Base-by-base conservation (phyloP, 2,797 vertebrate genomes). In the Amphiprion clarkii region DNA sequence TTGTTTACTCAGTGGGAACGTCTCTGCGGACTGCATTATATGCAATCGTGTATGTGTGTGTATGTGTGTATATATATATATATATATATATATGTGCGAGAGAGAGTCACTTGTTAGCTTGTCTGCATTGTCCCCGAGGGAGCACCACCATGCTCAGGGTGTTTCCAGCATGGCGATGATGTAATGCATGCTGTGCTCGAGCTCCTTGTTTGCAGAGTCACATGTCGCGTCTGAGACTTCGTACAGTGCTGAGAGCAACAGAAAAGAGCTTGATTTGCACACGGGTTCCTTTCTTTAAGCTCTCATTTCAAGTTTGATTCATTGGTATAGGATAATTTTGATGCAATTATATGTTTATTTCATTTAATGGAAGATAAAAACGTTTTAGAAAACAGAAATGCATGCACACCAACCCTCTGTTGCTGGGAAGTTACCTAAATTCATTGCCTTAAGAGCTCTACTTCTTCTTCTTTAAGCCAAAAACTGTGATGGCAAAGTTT, bases 171-270 rank as follows among this genome's bases (percentile, higher is more conserved):
- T 86, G 87, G 51, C 27, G 58, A 74, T 95, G 94, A 95, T 94
- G 95, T 95, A 87, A 95, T 93, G 79, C 78, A 71, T 27, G 11
- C 84, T 83, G 81, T 85, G 88, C 82, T 82, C 74, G 49, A 67
- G 83, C 85, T 87, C 92, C 88, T 92, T 93, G 92, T 94, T 92
- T 92, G 85, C 86, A 76, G 79, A 85, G 89, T 94, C 94, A 94
- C 94, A 93, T 94, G 94, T 89, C 77, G 21, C 1, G 10, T 85
- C 69, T 84, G 84, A 84, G 78, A 72, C 80, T 79, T 58, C 60
- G 25, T 52, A 51, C 67, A 52, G 49, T 33, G 19, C 59, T 76
- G 65, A 16, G 61, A 76, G 77, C 70, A 40, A 67, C 69, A 86
- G 66, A 83, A 54, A 67, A 52, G 62, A 21, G 46, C 59, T 62